Conservation (phyloP, 2,113 vertebrate species). For the Acrocephalus kingi region DNA sequence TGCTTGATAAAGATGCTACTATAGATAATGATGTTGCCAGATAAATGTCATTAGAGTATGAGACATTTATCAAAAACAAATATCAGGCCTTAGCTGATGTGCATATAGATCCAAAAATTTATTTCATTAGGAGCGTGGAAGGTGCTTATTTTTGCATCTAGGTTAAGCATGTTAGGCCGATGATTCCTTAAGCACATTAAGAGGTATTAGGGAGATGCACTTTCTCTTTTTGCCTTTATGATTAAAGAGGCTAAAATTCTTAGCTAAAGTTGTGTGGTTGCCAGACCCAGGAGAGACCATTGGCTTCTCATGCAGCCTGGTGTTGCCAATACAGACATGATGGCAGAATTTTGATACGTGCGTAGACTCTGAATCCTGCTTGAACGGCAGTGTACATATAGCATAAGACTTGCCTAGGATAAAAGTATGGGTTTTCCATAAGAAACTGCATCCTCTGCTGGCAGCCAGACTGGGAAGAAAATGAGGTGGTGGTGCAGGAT, state of each 20-base stretch:
- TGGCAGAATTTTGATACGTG: background rate
- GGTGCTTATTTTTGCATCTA: background rate
- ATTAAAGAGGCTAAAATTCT: background rate
- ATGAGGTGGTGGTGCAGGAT: too few species aligned
- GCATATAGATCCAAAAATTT: background rate
- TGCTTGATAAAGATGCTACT: background rate
- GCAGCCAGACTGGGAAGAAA: background rate
- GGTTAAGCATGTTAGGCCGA: background rate
- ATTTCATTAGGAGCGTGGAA: background rate
- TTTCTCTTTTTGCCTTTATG: background rate
- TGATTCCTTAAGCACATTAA: background rate
- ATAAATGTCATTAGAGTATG: background rate
- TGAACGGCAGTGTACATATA: background rate
- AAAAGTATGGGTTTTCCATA: background rate
- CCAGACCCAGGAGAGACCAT: background rate
- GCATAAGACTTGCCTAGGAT: background rate
- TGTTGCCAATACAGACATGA: accelerated
- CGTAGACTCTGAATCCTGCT: background rate
- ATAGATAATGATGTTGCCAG: background rate
- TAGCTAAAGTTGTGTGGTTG: background rate
- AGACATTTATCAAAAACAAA: background rate
- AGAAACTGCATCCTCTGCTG: background rate
- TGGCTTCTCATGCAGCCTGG: background rate
- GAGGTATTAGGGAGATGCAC: background rate
- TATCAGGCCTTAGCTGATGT: background rate